Base-by-base conservation (phyloP, 2,888 invertebrate genomes). In the Chloroclystis v-ata region DNA sequence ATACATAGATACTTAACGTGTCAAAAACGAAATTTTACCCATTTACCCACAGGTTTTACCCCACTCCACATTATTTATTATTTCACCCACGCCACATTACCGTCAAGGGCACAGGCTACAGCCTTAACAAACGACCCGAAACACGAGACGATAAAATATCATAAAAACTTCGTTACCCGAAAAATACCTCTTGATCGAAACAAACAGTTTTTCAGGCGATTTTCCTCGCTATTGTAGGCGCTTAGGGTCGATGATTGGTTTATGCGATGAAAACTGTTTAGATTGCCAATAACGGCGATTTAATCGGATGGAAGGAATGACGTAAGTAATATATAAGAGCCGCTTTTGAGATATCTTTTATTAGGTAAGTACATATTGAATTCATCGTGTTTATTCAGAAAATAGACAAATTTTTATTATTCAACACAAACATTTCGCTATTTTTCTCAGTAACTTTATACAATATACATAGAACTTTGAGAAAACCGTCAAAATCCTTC, bases 111-210 rank as follows among this genome's bases (percentile, higher is more conserved):
- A 11, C 33, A 12, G 29, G 12, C 29, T 37, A 48, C 43, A 43
- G 42, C 26, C 37, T 41, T 40, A 47, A 42, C 48, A 50, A 46
- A 47, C 42, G 43, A 29, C 28, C 40, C 30, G 39, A 50, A 49
- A 52, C 35, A 47, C 37, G 39, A 47, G 38, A 43, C 29, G 24
- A 43, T 49, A 40, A 54, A 50, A 48, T 54, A 43, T 50, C 57
- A 49, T 54, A 51, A 57, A 57, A 52, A 50, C 45, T 51, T 54
- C 54, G 52, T 52, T 57, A 43, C 51, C 40, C 29, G 28, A 54
- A 53, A 53, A 52, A 52, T 50, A 52, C 43, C 47, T 49, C 38
- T 43, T 40, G 45, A 51, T 51, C 54, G 29, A 29, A 40, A 37
- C 35, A 42, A 51, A 44, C 48, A 46, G 24, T 38, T 37, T 24